These are phyloP conservation scores for Thysanoteuthis rhombus DNA, from an alignment of 2,888 invertebrate species.

Conservation along the genomic window DNA sequence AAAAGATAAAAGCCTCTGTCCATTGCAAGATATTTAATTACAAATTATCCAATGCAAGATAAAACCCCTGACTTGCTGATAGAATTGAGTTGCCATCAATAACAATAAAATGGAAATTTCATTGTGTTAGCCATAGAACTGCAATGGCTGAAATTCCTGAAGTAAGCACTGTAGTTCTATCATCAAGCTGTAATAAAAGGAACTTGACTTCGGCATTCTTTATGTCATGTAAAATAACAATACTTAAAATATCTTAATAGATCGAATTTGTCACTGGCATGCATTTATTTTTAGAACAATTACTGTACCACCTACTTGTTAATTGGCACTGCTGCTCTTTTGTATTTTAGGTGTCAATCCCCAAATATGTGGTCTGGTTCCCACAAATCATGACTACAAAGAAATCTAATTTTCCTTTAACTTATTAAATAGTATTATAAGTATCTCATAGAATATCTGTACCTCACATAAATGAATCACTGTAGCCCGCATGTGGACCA, in stretches of 20 bases:
- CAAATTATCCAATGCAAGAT: too few relatives aligned
- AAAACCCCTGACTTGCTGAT: too few relatives aligned
- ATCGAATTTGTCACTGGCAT: not conserved
- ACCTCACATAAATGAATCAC: too few relatives aligned
- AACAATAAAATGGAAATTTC: too few relatives aligned
- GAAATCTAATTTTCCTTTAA: not conserved
- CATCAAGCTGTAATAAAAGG: not conserved
- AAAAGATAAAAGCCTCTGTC: too few relatives aligned
- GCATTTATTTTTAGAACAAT: not conserved
- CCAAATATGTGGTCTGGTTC: not conserved
- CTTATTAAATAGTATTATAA: not conserved
- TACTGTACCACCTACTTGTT: not conserved
- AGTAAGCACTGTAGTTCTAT: not conserved
- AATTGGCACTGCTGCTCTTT: not conserved
- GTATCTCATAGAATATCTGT: too few relatives aligned
- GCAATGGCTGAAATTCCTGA: too few relatives aligned
- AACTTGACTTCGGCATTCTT: not conserved
- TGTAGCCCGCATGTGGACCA: too few relatives aligned
- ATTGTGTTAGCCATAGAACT: too few relatives aligned
- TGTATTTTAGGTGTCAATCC: not conserved
- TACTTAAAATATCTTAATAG: not conserved
- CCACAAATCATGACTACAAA: not conserved
- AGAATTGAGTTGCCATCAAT: too few relatives aligned
- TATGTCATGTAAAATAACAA: conserved; percentile 1
- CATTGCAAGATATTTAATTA: too few relatives aligned